phyloP scores from a whole-genome alignment of 2,113 vertebrate species.

The cattle (Bos taurus) region ARS-UCD2.0 NC_037338.1:58831501-58832000 shows the following conservation, averaged over 20 bases:
- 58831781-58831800: background rate
- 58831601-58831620: background rate
- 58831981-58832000: background rate
- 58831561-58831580: background rate
- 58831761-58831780: background rate
- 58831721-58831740: background rate
- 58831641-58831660: background rate
- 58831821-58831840: background rate
- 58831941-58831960: background rate
- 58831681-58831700: background rate
- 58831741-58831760: background rate
- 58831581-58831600: background rate
- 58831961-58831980: background rate
- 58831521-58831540: background rate
- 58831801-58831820: background rate
- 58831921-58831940: background rate
- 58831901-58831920: background rate
- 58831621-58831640: background rate
- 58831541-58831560: background rate
- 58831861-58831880: background rate
- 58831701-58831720: background rate
- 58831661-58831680: background rate
- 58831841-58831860: background rate
- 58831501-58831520: background rate
- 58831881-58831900: background rate